Conservation (phyloP, 2,888 invertebrate species). For the Caradrina kadenii region DNA sequence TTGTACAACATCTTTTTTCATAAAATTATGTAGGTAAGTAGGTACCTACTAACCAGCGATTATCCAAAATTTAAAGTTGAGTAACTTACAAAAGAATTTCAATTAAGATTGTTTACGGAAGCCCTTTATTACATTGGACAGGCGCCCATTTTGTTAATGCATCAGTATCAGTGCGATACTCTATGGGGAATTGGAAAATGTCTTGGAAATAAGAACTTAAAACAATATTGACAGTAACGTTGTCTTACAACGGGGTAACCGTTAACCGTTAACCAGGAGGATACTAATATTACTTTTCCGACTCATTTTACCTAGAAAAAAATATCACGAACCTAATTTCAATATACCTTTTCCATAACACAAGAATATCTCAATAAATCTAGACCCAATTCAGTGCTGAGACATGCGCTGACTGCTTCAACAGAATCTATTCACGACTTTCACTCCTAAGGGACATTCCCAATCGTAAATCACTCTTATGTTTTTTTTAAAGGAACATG, state of each 20-base stretch:
- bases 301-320: background rate
- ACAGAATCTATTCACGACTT: constrained; percentile 62
- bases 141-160: constrained; percentile 39
- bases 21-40: no score
- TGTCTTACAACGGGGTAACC: no score
- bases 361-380: constrained; percentile 49
- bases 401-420: constrained; percentile 64
- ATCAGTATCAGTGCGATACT: constrained; percentile 23
- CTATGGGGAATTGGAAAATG: background rate
- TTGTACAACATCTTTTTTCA: no score
- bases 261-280: no score
- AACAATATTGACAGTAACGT: no score
- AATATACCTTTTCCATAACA: background rate
- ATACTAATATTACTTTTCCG: no score
- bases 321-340: background rate
- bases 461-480: constrained; percentile 42
- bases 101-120: constrained; percentile 70
- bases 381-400: constrained; percentile 42
- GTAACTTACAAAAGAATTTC: constrained; percentile 70
- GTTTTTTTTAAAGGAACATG: constrained; percentile 31
- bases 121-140: constrained; percentile 40
- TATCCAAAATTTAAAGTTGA: constrained; percentile 63
- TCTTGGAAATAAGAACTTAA: no score
- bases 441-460: constrained; percentile 47
- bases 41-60: constrained; percentile 8